Evolutionary conservation across 2,113 vertebrate genomes (phyloP).

Genomic region (Oncorhynchus mykiss): DNA sequence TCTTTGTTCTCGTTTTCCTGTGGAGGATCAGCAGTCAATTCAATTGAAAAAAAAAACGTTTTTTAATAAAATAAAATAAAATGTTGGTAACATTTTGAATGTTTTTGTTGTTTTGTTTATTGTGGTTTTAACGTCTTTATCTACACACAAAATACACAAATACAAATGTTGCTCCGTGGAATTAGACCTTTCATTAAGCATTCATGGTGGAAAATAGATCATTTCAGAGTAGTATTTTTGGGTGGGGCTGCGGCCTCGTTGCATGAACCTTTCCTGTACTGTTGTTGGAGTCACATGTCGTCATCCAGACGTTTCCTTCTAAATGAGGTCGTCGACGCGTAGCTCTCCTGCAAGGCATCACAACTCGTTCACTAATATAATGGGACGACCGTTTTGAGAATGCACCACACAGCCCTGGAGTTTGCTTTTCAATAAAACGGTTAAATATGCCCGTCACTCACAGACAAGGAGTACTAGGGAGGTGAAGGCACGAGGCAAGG

Average conservation of each 20-base stretch:
- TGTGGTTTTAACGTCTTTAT: too few relatives aligned
- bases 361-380: too few relatives aligned
- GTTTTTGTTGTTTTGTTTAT: too few relatives aligned
- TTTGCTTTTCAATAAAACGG: too few relatives aligned
- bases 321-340: background rate
- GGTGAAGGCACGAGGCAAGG: background rate
- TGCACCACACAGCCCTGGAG: too few relatives aligned
- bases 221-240: background rate
- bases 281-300: background rate
- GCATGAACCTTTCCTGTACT: background rate
- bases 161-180: too few relatives aligned
- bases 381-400: too few relatives aligned
- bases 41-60: too few relatives aligned
- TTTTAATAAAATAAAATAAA: too few relatives aligned
- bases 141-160: too few relatives aligned
- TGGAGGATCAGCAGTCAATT: background rate
- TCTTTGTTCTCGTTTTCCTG: background rate
- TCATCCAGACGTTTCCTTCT: background rate
- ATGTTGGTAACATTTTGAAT: background rate
- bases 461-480: background rate
- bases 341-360: background rate
- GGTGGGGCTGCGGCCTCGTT: background rate
- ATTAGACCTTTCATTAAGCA: too few relatives aligned
- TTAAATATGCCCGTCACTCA: background rate
- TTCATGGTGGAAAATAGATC: background rate